phyloP scores from a whole-genome alignment of 2,888 invertebrate genomes.

The Caenorhabditis sp. region DNA sequence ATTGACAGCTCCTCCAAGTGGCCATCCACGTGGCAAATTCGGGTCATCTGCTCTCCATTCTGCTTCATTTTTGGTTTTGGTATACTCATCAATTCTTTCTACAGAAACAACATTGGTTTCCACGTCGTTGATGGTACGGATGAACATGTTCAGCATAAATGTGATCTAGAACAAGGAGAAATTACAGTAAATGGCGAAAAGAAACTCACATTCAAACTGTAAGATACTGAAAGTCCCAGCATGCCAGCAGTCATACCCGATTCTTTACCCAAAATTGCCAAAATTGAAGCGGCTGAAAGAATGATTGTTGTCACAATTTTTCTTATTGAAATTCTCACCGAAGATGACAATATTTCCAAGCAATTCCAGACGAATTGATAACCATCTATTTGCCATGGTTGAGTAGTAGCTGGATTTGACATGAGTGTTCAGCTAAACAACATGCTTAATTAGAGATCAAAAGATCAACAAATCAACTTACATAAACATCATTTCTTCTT shows the following conservation, averaged over 20 bases:
- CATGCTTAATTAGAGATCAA: neutral
- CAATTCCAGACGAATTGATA: constrained; percentile 68
- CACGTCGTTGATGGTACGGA: constrained; percentile 95
- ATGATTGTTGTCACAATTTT: neutral
- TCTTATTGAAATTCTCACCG: too few relatives aligned
- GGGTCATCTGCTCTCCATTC: constrained; percentile 62
- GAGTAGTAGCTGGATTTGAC: constrained; percentile 69
- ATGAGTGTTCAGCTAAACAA: constrained; percentile 61
- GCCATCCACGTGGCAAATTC: constrained; percentile 67
- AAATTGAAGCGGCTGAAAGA: constrained; percentile 65
- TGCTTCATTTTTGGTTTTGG: constrained; percentile 75
- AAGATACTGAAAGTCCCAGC: constrained; percentile 86
- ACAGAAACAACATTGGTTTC: constrained; percentile 98
- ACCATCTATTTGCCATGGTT: constrained; percentile 66
- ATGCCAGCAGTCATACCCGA: constrained; percentile 83
- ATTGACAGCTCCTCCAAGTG: constrained; percentile 64
- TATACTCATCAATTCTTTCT: constrained; percentile 87
- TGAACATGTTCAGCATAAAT: constrained; percentile 96
- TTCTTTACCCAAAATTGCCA: constrained; percentile 70
- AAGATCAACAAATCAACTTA: constrained; percentile 17
- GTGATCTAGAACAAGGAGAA: constrained; percentile 90
- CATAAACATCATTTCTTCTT: constrained; percentile 56
- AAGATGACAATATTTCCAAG: constrained; percentile 73
- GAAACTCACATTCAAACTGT: constrained; percentile 83
- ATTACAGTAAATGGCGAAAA: neutral